Evolutionary conservation across 1,140 invertebrate genomes (phyloP), one percentile per base, ranked within the genome.

Genomic region (Melipona quadrifasciata): DNA sequence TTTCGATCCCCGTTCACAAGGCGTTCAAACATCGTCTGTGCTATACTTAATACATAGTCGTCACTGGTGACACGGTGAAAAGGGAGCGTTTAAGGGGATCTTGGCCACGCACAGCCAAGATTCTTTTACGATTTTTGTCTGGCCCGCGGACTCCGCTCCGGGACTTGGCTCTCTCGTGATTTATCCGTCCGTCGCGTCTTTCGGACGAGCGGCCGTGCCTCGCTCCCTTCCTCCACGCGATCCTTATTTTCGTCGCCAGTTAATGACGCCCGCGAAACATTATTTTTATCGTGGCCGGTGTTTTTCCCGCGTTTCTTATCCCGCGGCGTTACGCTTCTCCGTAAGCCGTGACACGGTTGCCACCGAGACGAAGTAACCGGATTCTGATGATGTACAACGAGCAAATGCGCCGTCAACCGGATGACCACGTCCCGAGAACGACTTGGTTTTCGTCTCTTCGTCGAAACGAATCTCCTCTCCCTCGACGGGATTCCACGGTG

Each of bases 121-220:
- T 83, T 92, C 90, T 92, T 92, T 91, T 89, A 92, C 91, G 91
- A 92, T 92, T 92, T 92, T 92, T 92, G 91, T 92, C 91, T 92
- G 91, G 86, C 8, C n/a, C 65, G 39, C 34, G 70, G 86, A 57
- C 71, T 47, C 70, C 80, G 72, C 86, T 58, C 24, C 21, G 80
- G 82, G 83, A 86, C 90, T 87, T 78, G 83, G 89, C 90, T 34
- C 17, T 24, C 47, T 51, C 81, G 86, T 92, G 91, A 92, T 92
- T 92, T 92, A 92, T 92, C 90, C 87, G 72, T 85, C 81, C 65
- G 84, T 90, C 87, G 68, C 85, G 85, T 89, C 61, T 65, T 57
- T 53, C 55, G 70, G 34, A 68, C 64, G 61, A 75, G n/a, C 21
- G 51, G n/a, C 70, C 53, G 57, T 12, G 58, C 70, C 57, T 71